These are phyloP conservation scores for Psephotus haematonotus DNA, from an alignment of 2,113 vertebrate species.

Conservation along the genomic window DNA sequence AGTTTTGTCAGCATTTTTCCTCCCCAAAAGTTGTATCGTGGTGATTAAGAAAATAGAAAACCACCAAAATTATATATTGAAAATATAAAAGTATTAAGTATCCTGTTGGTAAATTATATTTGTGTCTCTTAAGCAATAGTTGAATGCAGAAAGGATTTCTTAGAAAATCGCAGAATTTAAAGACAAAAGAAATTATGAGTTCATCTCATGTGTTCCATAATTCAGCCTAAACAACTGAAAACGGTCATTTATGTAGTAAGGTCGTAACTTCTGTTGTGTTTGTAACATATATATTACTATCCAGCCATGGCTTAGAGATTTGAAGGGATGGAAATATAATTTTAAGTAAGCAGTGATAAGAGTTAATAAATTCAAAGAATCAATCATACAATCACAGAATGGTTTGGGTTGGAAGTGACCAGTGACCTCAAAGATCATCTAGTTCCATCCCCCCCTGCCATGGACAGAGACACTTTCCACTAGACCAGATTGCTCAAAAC, in stretches of 20 bases:
- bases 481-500: neutral
- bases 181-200: neutral
- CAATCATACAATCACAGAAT: neutral
- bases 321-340: neutral
- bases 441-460: neutral
- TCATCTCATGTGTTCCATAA: neutral
- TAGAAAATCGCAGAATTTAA: neutral
- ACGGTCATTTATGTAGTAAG: neutral
- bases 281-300: neutral
- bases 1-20: neutral
- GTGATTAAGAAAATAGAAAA: neutral
- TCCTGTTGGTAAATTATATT: neutral
- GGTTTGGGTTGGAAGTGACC: neutral
- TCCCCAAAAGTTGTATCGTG: neutral
- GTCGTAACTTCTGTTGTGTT: neutral
- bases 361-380: neutral
- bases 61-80: neutral
- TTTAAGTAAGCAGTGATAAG: neutral
- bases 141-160: neutral
- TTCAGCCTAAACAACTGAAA: neutral
- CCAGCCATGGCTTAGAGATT: neutral
- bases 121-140: neutral
- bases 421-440: neutral
- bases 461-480: neutral
- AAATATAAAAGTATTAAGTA: neutral